Base-by-base conservation (phyloP, 2,888 invertebrate genomes). In the Xanthia icteritia region DNA sequence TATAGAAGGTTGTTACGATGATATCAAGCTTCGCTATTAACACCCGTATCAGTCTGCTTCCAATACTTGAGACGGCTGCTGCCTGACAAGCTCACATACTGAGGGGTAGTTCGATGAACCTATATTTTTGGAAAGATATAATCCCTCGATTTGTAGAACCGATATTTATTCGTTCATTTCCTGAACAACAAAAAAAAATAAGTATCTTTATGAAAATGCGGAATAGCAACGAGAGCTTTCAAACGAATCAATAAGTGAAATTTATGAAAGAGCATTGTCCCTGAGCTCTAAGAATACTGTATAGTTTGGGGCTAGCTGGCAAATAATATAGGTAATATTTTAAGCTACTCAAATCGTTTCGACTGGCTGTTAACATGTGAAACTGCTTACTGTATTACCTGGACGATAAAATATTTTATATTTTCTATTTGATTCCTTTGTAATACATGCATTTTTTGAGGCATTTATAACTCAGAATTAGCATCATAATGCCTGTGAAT, bases 61-160 rank as follows among this genome's bases (percentile, higher is more conserved):
- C 31, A 79, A 79, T 61, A 79, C 17, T 75, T 66, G 45, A 61
- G 79, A 63, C 61, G 56, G 27, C 45, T 48, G 69, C 36, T 60
- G 58, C 17, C 39, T 64, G 17, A 54, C 3, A 20, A 5, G n/a
- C 61, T 58, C 27, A 73, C 69, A 51, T 42, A 72, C 11, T 23
- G 36, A 5, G 0, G 3, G 1, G 0, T 13, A 15, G 72, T 72
- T 64, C 15, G 23, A 31, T 11, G 20, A 27, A n/a, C 67, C 20
- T 8, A 58, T 13, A 56, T n/a, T n/a, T 54, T 39, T n/a, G 15
- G n/a, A n/a, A 20, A 5, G n/a, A 27, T 17, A 17, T 11, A 11
- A 56, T n/a, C 6, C 1, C 17, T 36, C 1, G 6, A 17, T 11
- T 27, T 27, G 5, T 17, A 42, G 11, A n/a, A 23, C 17, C 1